Conservation (phyloP, 2,888 invertebrate species). For the Oxytorus armatus region DNA sequence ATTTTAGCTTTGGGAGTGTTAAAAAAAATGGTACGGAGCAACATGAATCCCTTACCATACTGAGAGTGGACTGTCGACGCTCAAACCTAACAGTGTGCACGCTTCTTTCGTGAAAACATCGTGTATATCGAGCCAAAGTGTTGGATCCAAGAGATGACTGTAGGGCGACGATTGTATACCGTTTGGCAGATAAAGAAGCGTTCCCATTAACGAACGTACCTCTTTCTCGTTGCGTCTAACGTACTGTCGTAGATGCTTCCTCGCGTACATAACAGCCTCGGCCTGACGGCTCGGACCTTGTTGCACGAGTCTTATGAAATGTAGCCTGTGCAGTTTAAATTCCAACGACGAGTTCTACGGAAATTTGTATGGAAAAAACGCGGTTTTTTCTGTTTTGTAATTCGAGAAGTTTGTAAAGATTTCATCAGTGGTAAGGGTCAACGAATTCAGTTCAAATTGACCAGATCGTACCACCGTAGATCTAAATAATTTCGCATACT, state of each 20-base stretch:
- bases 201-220: conserved; percentile 94
- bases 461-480: neutral
- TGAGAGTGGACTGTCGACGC: conserved; percentile 94
- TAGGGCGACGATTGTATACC: conserved; percentile 94
- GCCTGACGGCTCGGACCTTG: conserved; percentile 89
- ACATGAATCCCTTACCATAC: conserved; percentile 87
- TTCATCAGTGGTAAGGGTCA: neutral
- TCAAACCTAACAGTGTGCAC: conserved; percentile 95
- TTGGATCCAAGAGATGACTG: conserved; percentile 89
- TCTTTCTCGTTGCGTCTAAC: conserved; percentile 92
- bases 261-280: conserved; percentile 95
- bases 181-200: conserved; percentile 91
- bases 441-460: no score
- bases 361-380: neutral
- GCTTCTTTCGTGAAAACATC: conserved; percentile 97
- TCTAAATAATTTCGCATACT: conserved; percentile 75
- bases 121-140: conserved; percentile 91
- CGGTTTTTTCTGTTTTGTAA: neutral
- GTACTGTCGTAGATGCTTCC: conserved; percentile 93
- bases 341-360: conserved; percentile 88
- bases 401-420: neutral
- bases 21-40: neutral
- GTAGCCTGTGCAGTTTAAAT: conserved; percentile 92
- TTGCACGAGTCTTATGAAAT: conserved; percentile 90
- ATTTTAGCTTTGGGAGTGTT: neutral